A percentile compares a stretch with the other conserved stretches of the same genome.
phyloP scores from a whole-genome alignment of 2,888 invertebrate genomes.

The Ochlodes sylvanus region DNA sequence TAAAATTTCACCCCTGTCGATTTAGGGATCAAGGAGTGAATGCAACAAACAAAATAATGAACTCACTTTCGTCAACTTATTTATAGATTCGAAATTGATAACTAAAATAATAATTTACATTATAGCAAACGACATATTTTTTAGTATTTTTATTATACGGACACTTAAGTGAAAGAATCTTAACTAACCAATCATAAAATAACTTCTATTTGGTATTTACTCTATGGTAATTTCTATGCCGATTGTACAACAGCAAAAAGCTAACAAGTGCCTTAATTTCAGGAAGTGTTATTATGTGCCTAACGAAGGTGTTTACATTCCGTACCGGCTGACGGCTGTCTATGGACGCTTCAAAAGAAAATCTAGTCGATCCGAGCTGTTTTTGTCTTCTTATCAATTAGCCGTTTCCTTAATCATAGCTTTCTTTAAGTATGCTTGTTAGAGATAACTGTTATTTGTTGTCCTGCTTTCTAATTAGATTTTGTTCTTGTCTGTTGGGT shows the following conservation, averaged over 20 bases:
- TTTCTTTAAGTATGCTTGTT: slow-evolving; percentile 5
- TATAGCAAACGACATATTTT: no score
- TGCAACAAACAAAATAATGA: no score
- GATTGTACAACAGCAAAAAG: slow-evolving; percentile 14
- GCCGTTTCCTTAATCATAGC: slow-evolving; percentile 21
- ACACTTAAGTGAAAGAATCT: no score
- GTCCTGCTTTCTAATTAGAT: no score
- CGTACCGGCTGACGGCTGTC: slow-evolving; percentile 1
- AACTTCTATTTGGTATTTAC: not conserved
- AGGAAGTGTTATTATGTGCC: slow-evolving; percentile 19
- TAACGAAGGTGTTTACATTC: slow-evolving; percentile 19
- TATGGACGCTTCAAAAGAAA: slow-evolving; percentile 10
- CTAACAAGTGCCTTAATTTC: slow-evolving; percentile 25
- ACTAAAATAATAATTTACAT: no score
- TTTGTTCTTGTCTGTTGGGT: no score
- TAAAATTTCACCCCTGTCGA: no score
- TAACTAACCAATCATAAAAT: not conserved
- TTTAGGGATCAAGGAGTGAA: no score
- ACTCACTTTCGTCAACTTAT: no score
- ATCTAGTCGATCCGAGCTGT: slow-evolving; percentile 7
- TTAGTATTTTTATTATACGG: no score
- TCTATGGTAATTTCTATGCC: slow-evolving; percentile 21
- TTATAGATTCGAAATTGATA: no score
- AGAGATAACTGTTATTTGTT: not conserved
- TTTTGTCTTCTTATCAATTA: slow-evolving; percentile 18